phyloP scores from a whole-genome alignment of 1,140 invertebrate species.

The Orchesella cincta region DNA sequence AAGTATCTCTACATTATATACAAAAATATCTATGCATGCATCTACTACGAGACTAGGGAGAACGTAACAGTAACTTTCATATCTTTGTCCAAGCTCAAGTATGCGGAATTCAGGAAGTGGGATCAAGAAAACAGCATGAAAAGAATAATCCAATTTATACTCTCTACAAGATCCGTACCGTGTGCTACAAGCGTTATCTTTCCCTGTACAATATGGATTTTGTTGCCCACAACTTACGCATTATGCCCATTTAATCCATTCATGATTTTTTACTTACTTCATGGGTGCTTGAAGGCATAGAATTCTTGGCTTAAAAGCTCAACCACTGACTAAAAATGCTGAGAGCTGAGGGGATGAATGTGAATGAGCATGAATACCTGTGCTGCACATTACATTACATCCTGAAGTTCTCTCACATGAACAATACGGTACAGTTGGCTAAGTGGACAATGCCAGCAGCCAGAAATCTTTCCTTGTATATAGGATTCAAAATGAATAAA shows the following conservation, averaged over 20 bases:
- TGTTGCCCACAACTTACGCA: background rate
- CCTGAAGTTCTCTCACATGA: too few species aligned
- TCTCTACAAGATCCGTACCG: background rate
- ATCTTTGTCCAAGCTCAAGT: background rate
- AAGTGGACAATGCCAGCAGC: too few species aligned
- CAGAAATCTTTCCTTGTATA: too few species aligned
- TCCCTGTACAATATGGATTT: background rate
- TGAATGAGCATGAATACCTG: too few species aligned
- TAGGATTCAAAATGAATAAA: too few species aligned
- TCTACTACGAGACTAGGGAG: background rate
- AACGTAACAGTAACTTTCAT: too few species aligned
- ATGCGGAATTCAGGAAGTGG: conserved; percentile 5
- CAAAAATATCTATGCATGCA: too few species aligned
- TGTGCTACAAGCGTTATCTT: background rate
- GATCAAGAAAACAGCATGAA: conserved; percentile 11
- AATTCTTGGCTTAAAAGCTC: conserved; percentile 4
- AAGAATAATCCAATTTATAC: conserved; percentile 19
- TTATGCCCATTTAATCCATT: conserved; percentile 15
- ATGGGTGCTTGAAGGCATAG: conserved; percentile 16
- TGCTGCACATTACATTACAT: too few species aligned
- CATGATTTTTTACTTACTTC: background rate
- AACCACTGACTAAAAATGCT: too few species aligned
- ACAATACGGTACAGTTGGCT: too few species aligned
- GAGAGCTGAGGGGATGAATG: background rate
- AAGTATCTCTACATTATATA: too few species aligned